phyloP scores from a whole-genome alignment of 1,140 invertebrate species.

The Anastrepha obliqua region DNA sequence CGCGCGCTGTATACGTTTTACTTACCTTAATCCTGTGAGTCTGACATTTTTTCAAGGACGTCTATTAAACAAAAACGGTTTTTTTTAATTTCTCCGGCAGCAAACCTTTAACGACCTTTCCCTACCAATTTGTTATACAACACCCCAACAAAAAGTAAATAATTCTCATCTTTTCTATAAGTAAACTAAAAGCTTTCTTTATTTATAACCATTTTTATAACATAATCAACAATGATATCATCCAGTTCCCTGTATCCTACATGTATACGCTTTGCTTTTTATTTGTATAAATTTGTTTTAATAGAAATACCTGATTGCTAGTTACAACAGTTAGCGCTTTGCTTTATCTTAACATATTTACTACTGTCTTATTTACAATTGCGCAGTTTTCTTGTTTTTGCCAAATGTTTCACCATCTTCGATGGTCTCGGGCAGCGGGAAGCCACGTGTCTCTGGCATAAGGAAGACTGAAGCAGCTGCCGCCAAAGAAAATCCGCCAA shows the following conservation, averaged over 20 bases:
- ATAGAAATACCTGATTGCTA: no score
- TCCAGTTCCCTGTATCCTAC: background rate
- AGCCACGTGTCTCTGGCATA: conserved; percentile 85
- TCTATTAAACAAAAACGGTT: no score
- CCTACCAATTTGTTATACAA: no score
- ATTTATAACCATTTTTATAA: background rate
- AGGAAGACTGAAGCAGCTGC: conserved; percentile 79
- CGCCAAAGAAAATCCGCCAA: conserved; percentile 80
- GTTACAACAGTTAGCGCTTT: background rate
- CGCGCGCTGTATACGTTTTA: no score
- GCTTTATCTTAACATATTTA: background rate
- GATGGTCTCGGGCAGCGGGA: conserved; percentile 84
- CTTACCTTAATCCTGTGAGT: no score
- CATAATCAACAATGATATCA: background rate
- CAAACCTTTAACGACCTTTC: no score
- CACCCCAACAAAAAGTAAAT: no score
- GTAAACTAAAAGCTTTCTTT: background rate
- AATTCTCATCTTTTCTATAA: background rate
- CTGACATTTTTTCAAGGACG: no score
- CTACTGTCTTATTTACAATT: background rate
- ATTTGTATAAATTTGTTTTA: no score
- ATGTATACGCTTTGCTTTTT: no score
- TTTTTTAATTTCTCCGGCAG: no score
- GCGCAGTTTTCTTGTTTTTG: conserved; percentile 74
- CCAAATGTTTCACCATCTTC: conserved; percentile 86